These are phyloP conservation scores for Pteromalus puparum DNA, from an alignment of 1,140 invertebrate species.

Conservation along the genomic window DNA sequence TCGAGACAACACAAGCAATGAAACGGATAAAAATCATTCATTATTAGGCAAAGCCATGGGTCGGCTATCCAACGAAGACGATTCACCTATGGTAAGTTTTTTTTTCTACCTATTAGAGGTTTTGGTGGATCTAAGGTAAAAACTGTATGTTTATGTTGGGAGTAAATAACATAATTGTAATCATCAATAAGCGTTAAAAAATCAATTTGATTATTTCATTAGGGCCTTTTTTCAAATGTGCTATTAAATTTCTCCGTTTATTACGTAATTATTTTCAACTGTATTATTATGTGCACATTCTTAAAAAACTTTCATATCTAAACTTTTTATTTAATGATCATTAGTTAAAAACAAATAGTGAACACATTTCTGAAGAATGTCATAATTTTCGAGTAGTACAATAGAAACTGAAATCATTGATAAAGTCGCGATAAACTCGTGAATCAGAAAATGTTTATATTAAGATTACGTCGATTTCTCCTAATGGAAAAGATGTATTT, in stretches of 20 bases:
- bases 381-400: neutral
- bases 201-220: too few relatives aligned
- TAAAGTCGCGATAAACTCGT: constrained; percentile 4
- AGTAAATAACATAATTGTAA: too few relatives aligned
- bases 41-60: constrained; percentile 66
- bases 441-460: constrained; percentile 40
- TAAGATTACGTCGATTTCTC: constrained; percentile 46
- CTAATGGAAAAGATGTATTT: constrained; percentile 39
- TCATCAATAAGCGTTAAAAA: too few relatives aligned
- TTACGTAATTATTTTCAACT: too few relatives aligned
- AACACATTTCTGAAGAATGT: neutral
- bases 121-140: neutral
- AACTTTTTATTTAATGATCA: neutral
- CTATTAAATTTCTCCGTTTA: too few relatives aligned
- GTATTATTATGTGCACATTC: too few relatives aligned
- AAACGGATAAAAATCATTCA: neutral
- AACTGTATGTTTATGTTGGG: neutral
- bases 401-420: constrained; percentile 1
- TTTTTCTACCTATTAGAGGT: neutral
- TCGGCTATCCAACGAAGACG: constrained; percentile 64
- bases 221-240: too few relatives aligned
- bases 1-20: neutral
- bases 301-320: too few relatives aligned
- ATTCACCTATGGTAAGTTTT: constrained; percentile 83
- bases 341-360: neutral